Evolutionary conservation across 2,113 vertebrate species (phyloP).

Genomic region (Antennarius striatus): DNA sequence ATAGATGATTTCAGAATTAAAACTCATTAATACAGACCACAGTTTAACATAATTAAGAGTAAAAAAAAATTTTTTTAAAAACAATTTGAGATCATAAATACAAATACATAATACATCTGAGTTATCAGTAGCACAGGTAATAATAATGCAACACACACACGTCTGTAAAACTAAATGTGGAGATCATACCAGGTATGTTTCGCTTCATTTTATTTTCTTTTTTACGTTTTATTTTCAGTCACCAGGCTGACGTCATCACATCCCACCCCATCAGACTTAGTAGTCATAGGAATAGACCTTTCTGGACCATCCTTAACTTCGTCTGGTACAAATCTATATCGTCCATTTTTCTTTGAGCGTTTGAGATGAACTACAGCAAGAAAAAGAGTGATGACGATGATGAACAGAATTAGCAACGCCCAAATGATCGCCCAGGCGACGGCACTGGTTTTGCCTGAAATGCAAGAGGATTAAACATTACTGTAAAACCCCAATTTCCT

Average conservation of each 20-base stretch:
- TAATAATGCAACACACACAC: too few species aligned
- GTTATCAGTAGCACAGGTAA: too few species aligned
- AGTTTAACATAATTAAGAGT: too few species aligned
- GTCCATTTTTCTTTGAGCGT: conserved; percentile 11
- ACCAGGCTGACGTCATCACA: neutral
- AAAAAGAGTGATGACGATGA: fast-evolving
- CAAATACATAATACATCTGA: too few species aligned
- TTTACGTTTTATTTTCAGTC: neutral
- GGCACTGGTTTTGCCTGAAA: neutral
- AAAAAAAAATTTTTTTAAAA: too few species aligned
- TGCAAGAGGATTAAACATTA: conserved; percentile 9
- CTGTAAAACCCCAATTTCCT: neutral
- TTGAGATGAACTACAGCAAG: fast-evolving
- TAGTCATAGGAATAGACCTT: conserved; percentile 7
- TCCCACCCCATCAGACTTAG: neutral
- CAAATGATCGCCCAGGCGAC: fast-evolving
- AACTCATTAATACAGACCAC: too few species aligned
- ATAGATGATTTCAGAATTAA: too few species aligned
- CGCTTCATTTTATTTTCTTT: too few species aligned
- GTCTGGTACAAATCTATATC: conserved; percentile 34
- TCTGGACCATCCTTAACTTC: neutral
- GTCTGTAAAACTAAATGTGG: too few species aligned
- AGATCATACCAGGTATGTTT: too few species aligned
- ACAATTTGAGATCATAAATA: too few species aligned
- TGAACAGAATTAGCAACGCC: fast-evolving